Evolutionary conservation across 2,797 vertebrate species (phyloP), one percentile per base, ranked within the genome.

Genomic region (Acestrorhynchus altus): DNA sequence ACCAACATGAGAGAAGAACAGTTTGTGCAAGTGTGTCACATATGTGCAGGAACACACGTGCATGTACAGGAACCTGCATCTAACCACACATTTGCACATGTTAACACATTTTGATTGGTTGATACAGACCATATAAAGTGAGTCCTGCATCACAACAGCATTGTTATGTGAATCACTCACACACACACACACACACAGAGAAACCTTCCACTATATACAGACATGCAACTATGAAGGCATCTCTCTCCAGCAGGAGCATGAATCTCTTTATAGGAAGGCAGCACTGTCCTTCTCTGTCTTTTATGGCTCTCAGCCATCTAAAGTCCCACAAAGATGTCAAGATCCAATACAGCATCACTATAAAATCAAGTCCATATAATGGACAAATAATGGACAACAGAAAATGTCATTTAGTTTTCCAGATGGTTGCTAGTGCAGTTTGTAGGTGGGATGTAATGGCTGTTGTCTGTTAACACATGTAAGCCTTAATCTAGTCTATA

Each of bases 1-100:
- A 24, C 7, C 20, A 35, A 49, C 40, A 31, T 49, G 18, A 76
- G 15, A 47, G 16, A 68, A 13, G 54, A 57, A 46, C 75, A 6
- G 44, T 20, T 74, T 10, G 59, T 70, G 85, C 88, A 85, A 86
- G 11, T 64, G 28, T 69, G 64, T 60, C 31, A 63, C 44, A 74
- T 31, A 59, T 42, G 47, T 71, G 63, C 49, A 66, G 16, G 26
- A 13, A 67, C 35, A 54, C 24, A 59, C 16, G 24, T 1, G 24
- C 16, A 60, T 42, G 51, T 15, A 71, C 52, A 54, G 4, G 31
- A 51, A 51, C 72, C 46, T 65, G 40, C 11, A 47, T 28, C 15
- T 26, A 40, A 64, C 44, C 63, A 52, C 47, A 20, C 46, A 40
- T 24, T n/a, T 3, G 42, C 51, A 72, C 16, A 20, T 39, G 11